phyloP scores from a whole-genome alignment of 2,888 invertebrate species.

The Physocephala rufipes region DNA sequence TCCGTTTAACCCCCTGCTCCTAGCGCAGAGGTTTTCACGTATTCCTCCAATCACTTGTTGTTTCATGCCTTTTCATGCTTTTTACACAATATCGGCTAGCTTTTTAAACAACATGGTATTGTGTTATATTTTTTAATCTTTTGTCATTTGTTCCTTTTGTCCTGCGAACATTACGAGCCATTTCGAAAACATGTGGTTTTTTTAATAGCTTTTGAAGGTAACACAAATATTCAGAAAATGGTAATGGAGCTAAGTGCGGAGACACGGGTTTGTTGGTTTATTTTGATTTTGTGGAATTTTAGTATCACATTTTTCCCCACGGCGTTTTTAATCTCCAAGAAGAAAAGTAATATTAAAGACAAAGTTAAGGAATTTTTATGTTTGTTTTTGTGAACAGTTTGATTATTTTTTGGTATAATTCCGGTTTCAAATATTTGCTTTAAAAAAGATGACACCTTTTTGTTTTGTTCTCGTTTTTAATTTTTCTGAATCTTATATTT shows the following conservation, averaged over 20 bases:
- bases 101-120: no score
- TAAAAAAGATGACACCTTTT: no score
- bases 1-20: constrained; percentile 17
- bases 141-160: no score
- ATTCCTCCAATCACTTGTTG: not conserved
- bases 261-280: not conserved
- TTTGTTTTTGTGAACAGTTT: not conserved
- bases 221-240: not conserved
- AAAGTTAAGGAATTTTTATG: constrained; percentile 4
- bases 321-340: no score
- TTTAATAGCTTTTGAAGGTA: constrained; percentile 32
- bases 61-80: not conserved
- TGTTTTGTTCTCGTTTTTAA: no score
- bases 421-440: no score
- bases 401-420: no score
- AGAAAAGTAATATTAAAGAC: constrained; percentile 27
- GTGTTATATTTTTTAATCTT: no score
- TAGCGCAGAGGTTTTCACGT: constrained; percentile 19
- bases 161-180: not conserved
- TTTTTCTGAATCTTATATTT: no score
- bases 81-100: no score
- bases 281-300: constrained; percentile 34
- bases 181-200: constrained; percentile 28
- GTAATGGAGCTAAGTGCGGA: not conserved
- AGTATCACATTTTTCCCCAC: constrained; percentile 24